These are phyloP conservation scores for Campylomormyrus tamandua DNA, from an alignment of 2,113 vertebrate genomes.

Conservation along the genomic window DNA sequence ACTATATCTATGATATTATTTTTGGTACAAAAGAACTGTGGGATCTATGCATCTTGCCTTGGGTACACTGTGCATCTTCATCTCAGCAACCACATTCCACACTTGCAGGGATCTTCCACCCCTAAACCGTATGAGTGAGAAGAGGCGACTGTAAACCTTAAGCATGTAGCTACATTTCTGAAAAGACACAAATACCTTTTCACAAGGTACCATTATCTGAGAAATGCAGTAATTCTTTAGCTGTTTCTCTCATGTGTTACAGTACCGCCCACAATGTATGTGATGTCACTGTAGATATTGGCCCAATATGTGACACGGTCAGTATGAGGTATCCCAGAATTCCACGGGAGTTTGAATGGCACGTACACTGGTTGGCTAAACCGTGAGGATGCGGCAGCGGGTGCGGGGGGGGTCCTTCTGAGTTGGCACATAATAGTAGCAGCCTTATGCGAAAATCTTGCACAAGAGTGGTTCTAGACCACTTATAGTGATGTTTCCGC, in stretches of 20 bases:
- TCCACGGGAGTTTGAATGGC: neutral
- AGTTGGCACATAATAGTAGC: neutral
- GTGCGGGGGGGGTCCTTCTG: neutral
- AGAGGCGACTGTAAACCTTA: neutral
- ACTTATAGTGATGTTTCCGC: neutral
- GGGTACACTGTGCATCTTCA: neutral
- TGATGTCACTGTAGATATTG: neutral
- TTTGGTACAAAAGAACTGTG: neutral
- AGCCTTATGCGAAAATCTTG: neutral
- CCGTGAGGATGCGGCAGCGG: neutral
- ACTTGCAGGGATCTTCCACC: no score
- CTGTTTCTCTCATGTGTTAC: neutral
- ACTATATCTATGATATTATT: neutral
- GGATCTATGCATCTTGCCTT: neutral
- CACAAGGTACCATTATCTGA: neutral
- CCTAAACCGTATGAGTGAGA: neutral
- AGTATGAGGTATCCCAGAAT: slow-evolving; percentile 10
- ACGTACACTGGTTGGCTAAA: neutral
- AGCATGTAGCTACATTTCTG: neutral
- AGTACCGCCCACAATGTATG: neutral
- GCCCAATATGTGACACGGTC: neutral
- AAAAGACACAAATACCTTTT: neutral
- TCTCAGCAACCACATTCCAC: neutral
- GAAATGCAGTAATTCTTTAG: neutral
- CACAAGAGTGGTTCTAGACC: neutral